Evolutionary conservation across 1,140 invertebrate genomes (phyloP), one percentile per base, ranked within the genome.

Genomic region (Penaeus vannamei): DNA sequence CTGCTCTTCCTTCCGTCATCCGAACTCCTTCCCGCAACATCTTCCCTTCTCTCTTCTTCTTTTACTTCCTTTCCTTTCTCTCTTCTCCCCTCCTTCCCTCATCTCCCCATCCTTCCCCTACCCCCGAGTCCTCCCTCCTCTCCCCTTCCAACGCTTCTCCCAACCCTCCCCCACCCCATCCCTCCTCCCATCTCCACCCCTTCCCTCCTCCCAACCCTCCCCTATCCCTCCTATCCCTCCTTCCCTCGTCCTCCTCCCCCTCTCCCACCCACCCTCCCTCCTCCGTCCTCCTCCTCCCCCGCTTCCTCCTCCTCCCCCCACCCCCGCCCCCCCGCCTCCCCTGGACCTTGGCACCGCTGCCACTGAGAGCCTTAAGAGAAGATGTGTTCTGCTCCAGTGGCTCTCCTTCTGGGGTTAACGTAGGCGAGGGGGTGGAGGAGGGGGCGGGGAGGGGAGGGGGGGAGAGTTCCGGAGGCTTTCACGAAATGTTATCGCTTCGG

Each of bases 331-430:
- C 22, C 29, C 36, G 10, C 36, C 60, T 23, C n/a, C 32, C 10
- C n/a, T 23, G 32, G 32, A 19, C 66, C 66, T 72, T n/a, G 22
- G 26, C 76, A 79, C 32, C 76, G 22, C 26, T 7, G 32, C 26
- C 26, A 42, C 22, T 46, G n/a, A 46, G n/a, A 8, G 46, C 86
- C 36, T 81, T 64, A 82, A 81, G 79, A 66, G 42, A n/a, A 64
- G 69, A 60, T 26, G 36, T 87, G 79, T 87, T 87, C n/a, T 80
- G 79, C 79, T 82, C 79, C 46, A 53, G 23, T 62, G 72, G 22
- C 77, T 26, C 29, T 46, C 23, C 85, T 36, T 80, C 79, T 61
- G 32, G 69, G 82, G 81, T 53, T 53, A 53, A 53, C 53, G 53
- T 53, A 53, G 53, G 53, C 53, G 53, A 53, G 53, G 53, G 12